Conservation (phyloP, 2,797 vertebrate genomes). For the Phataginus tetradactyla region DNA sequence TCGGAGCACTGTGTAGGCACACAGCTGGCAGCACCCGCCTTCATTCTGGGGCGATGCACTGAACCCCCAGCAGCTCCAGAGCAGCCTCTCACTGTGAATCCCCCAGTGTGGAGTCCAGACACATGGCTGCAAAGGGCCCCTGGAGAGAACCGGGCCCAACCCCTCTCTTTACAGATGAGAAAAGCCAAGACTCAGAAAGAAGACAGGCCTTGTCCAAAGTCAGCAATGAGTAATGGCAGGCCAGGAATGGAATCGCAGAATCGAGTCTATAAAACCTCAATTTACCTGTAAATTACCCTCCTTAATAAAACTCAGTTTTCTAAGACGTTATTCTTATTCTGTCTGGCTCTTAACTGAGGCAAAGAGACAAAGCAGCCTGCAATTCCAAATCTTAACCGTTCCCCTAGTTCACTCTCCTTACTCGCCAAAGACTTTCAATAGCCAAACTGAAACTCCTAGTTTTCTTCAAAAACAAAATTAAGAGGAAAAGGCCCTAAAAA, state of each 20-base stretch:
- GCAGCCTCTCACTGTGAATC: background rate
- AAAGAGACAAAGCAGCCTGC: background rate
- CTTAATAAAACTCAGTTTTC: constrained; percentile 58
- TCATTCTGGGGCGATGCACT: background rate
- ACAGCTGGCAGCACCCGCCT: background rate
- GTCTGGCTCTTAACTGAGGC: background rate
- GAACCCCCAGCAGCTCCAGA: background rate
- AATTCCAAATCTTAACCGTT: background rate
- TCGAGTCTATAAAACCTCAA: background rate
- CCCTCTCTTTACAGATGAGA: background rate
- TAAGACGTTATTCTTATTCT: constrained; percentile 42
- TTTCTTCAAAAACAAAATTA: constrained; percentile 55
- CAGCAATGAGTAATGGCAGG: background rate
- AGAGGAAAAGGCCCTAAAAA: background rate
- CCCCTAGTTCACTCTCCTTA: background rate
- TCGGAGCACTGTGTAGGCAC: background rate
- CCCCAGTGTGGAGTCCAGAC: background rate
- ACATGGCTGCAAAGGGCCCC: background rate
- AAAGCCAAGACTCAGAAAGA: background rate
- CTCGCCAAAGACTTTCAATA: constrained; percentile 26
- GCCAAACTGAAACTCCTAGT: constrained; percentile 51
- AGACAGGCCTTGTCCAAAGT: background rate
- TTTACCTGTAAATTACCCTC: constrained; percentile 43
- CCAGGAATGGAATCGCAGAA: background rate
- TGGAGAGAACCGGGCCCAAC: background rate